Conservation (phyloP, 2,888 invertebrate species). For the Ophion slaviceki region DNA sequence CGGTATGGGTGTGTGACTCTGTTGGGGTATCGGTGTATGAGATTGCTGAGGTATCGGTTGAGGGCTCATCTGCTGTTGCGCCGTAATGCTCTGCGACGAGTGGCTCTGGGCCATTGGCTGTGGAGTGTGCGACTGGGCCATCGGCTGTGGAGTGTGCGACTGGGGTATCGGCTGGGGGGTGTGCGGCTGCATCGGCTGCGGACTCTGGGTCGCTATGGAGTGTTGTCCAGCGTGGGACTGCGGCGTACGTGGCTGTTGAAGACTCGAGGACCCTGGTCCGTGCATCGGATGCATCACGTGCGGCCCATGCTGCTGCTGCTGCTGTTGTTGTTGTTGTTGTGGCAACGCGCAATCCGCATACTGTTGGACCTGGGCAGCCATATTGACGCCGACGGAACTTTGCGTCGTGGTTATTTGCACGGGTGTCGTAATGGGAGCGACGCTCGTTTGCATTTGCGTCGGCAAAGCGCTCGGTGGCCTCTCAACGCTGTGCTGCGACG, state of each 20-base stretch:
- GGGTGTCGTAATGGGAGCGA: conserved; percentile 73
- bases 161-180: conserved; percentile 80
- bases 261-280: conserved; percentile 79
- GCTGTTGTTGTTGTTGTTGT: conserved; percentile 78
- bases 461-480: conserved; percentile 86
- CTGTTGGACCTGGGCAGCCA: conserved; percentile 80
- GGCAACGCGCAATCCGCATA: conserved; percentile 90
- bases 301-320: conserved; percentile 84
- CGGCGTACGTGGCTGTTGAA: conserved; percentile 83
- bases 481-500: conserved; percentile 89
- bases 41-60: conserved; percentile 80
- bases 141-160: conserved; percentile 79
- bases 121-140: conserved; percentile 77
- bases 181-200: conserved; percentile 80
- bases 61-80: conserved; percentile 75
- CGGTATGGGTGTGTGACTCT: conserved; percentile 76
- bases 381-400: conserved; percentile 74
- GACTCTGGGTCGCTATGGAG: conserved; percentile 72
- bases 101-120: conserved; percentile 80
- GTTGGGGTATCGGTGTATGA: conserved; percentile 78
- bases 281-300: conserved; percentile 81
- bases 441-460: conserved; percentile 77
- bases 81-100: conserved; percentile 78
- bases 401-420: conserved; percentile 75
- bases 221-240: conserved; percentile 78